phyloP scores from a whole-genome alignment of 2,888 invertebrate species.

The Drosophila testacea region DNA sequence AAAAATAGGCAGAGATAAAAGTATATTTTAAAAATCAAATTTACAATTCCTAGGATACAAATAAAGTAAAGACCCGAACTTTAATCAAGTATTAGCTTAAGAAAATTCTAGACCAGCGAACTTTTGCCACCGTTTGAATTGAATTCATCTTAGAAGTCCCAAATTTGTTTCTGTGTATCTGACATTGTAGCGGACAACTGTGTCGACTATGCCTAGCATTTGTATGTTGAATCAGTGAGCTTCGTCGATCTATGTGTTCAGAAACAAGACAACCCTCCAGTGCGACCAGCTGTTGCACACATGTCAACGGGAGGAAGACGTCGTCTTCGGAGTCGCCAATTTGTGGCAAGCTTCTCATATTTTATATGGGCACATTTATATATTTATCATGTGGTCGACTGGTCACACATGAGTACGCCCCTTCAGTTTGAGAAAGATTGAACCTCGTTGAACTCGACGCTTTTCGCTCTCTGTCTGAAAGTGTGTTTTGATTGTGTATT shows the following conservation, averaged over 20 bases:
- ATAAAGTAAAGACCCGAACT: too few species aligned
- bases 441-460: constrained; percentile 68
- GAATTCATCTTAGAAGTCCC: too few species aligned
- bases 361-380: constrained; percentile 40
- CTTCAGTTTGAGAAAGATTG: constrained; percentile 42
- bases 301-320: constrained; percentile 50
- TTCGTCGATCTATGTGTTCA: constrained; percentile 19
- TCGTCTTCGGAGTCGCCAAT: constrained; percentile 56
- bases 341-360: constrained; percentile 52
- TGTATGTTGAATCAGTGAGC: constrained; percentile 27
- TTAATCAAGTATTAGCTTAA: too few species aligned
- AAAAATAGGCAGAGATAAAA: background rate
- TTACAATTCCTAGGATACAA: too few species aligned
- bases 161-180: background rate
- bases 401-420: constrained; percentile 44
- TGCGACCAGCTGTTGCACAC: constrained; percentile 68
- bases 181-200: constrained; percentile 3
- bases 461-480: background rate
- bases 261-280: constrained; percentile 14
- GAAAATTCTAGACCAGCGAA: too few species aligned
- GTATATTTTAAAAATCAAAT: background rate
- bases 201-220: constrained; percentile 14
- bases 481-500: constrained; percentile 5
- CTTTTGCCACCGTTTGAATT: too few species aligned
- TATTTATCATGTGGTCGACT: constrained; percentile 11